These are phyloP conservation scores for Tipula unca DNA, from an alignment of 2,888 invertebrate genomes.

Conservation along the genomic window DNA sequence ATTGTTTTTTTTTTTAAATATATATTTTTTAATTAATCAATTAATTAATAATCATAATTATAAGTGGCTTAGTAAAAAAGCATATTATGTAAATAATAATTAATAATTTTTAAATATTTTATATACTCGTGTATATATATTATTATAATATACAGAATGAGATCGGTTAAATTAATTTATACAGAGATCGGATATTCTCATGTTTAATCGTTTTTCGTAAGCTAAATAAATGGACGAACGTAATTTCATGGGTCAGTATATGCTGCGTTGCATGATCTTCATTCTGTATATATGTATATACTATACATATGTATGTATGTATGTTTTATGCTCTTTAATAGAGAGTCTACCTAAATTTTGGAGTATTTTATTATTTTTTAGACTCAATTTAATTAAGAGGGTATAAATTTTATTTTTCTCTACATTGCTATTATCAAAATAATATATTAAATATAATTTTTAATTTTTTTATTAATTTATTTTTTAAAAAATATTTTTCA, in stretches of 20 bases:
- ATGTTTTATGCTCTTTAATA: not conserved
- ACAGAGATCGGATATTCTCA: not conserved
- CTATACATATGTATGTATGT: not conserved
- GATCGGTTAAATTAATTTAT: not conserved
- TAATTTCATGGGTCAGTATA: not conserved
- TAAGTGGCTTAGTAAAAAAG: conserved; percentile 8
- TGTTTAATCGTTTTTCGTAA: not conserved
- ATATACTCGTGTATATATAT: not conserved
- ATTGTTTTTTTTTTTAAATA: not conserved
- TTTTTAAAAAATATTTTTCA: not conserved
- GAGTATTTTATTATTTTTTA: not conserved
- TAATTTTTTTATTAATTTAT: not conserved
- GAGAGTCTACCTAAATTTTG: not conserved
- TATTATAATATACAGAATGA: not conserved
- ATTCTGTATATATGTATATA: not conserved
- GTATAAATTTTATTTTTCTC: not conserved
- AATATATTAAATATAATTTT: not conserved
- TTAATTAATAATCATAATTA: not conserved
- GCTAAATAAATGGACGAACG: not conserved
- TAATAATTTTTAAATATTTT: not conserved
- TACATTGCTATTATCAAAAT: not conserved
- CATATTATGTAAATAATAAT: not conserved
- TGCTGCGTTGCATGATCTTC: not conserved
- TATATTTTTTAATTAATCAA: not conserved
- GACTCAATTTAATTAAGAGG: not conserved